Base-by-base conservation (phyloP, 2,113 vertebrate species). In the Anolis carolinensis region DNA sequence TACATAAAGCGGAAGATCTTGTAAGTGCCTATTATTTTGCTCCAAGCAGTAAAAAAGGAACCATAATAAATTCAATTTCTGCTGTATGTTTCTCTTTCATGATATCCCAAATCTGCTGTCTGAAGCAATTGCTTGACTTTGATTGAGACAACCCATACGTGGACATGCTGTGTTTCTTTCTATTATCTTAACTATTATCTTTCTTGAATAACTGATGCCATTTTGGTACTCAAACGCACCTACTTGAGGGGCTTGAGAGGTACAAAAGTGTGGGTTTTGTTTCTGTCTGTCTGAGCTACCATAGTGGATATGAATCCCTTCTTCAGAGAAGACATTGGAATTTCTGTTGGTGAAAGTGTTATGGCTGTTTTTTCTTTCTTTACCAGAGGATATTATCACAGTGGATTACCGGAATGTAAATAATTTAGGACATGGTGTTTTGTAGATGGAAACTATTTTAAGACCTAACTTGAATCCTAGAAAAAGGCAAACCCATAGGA, bases 341-440 rank as follows among this genome's bases (percentile, higher is more conserved):
- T 3, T 8, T 71, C 30, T 82, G 32, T 10, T 65, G 48, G 14
- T n/a, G 75, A 30, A 32, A 50, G 9, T 77, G 32, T 36, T 81
- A 5, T 34, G 10, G 44, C 70, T n/a, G 44, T 34, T 82, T 65
- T 21, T 39, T 79, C 11, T 32, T 34, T 36, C 11, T 32, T 34
- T 36, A 84, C 21, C 20, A 52, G 36, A 0, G 70, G 8, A 1
- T 11, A 20, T 5, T 10, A n/a, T 44, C 39, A 7, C 0, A 32
- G 10, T 30, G 34, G 0, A 48, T 92, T 75, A 81, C n/a, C n/a
- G n/a, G n/a, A n/a, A n/a, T 2, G 10, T 59, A 1, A 23, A 2
- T 0, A 82, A 5, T 77, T 76, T 63, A 44, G 39, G 39, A 5
- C 39, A 44, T 44, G 39, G 39, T 4, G 39, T 32, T 13, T 72